phyloP scores from a whole-genome alignment of 2,888 invertebrate species.

The Lamproptera curius region DNA sequence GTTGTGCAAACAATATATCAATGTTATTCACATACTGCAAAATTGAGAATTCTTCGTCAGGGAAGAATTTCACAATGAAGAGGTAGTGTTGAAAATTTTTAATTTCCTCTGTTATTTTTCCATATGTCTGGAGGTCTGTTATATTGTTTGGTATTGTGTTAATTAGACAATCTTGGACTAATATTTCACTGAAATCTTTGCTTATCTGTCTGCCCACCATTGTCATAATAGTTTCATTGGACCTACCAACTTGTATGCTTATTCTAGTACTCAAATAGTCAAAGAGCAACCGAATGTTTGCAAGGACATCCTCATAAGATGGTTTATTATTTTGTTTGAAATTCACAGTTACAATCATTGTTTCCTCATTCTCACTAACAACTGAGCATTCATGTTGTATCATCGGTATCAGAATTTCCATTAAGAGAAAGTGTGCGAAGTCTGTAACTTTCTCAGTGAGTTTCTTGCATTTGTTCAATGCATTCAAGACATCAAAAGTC shows the following conservation, averaged over 20 bases:
- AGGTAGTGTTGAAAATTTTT: slow-evolving; percentile 82
- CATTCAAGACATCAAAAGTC: slow-evolving; percentile 53
- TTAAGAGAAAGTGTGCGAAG: slow-evolving; percentile 78
- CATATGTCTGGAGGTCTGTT: slow-evolving; percentile 83
- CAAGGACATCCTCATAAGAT: slow-evolving; percentile 73
- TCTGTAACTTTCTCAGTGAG: slow-evolving; percentile 66
- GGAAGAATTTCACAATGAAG: slow-evolving; percentile 77
- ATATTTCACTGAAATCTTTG: slow-evolving; percentile 78
- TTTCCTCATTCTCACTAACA: slow-evolving; percentile 50
- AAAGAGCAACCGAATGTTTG: slow-evolving; percentile 77
- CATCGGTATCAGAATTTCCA: slow-evolving; percentile 77
- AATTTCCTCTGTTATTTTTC: slow-evolving; percentile 80
- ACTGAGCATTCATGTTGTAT: slow-evolving; percentile 70
- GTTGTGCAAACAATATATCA: slow-evolving; percentile 86
- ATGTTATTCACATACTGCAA: slow-evolving; percentile 85
- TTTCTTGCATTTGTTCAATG: slow-evolving; percentile 60
- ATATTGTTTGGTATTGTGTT: slow-evolving; percentile 87
- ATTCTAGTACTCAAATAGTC: slow-evolving; percentile 77
- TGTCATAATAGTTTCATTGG: slow-evolving; percentile 66
- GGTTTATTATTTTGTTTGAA: slow-evolving; percentile 61
- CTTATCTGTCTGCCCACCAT: slow-evolving; percentile 77
- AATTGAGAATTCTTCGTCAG: slow-evolving; percentile 75
- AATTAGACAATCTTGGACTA: slow-evolving; percentile 86
- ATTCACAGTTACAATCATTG: slow-evolving; percentile 51
- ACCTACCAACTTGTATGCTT: slow-evolving; percentile 56